A percentile compares a stretch with the other conserved stretches of the same genome.
phyloP scores from a whole-genome alignment of 2,888 invertebrate species.

The Stramonita haemastoma region DNA sequence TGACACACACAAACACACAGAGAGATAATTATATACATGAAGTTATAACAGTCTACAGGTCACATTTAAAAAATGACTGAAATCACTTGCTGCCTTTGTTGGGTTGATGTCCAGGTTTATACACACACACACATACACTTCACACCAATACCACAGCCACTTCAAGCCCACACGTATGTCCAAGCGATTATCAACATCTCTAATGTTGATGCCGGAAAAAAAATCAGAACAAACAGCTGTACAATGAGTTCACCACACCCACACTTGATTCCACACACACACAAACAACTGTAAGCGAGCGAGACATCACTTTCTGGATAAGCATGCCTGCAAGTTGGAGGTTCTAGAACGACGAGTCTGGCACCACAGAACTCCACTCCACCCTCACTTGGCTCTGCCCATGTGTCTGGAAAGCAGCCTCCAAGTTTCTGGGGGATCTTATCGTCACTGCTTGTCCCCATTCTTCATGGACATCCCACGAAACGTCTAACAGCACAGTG shows the following conservation, averaged over 20 bases:
- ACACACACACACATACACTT: conserved; percentile 3
- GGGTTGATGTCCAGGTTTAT: conserved; percentile 10
- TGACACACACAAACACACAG: neutral
- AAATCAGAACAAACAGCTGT: neutral
- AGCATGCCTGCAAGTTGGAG: too few species aligned
- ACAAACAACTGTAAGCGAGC: too few species aligned
- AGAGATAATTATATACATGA: neutral
- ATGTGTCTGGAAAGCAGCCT: too few species aligned
- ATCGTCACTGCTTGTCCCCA: too few species aligned
- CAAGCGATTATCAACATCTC: neutral
- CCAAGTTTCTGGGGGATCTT: too few species aligned
- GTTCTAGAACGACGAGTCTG: too few species aligned
- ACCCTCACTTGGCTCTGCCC: too few species aligned
- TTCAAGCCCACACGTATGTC: neutral
- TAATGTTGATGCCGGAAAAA: neutral
- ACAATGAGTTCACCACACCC: neutral
- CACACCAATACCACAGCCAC: neutral
- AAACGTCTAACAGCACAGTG: too few species aligned
- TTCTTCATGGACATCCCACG: too few species aligned
- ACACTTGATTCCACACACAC: neutral
- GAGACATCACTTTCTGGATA: too few species aligned
- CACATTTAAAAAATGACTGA: conserved; percentile 23
- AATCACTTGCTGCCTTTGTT: conserved; percentile 18
- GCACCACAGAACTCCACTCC: too few species aligned
- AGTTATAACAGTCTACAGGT: neutral